Evolutionary conservation across 1,140 invertebrate species (phyloP).

Genomic region (Cyclargus thomasi): DNA sequence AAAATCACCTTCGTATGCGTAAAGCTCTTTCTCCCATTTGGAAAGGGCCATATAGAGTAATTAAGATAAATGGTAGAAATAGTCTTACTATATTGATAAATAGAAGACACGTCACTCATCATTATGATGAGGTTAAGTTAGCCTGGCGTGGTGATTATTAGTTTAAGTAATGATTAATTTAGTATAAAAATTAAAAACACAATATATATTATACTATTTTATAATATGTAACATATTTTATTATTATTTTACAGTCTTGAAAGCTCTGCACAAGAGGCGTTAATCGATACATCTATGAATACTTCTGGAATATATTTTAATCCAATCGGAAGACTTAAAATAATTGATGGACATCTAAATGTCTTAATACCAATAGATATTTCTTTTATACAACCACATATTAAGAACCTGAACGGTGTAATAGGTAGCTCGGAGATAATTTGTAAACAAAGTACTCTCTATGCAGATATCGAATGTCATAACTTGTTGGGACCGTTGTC

Average conservation of each 20-base stretch:
- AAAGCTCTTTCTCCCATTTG: neutral
- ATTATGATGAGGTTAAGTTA: conserved; percentile 7
- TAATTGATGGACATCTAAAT: conserved; percentile 6
- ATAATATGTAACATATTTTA: neutral
- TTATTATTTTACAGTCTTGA: neutral
- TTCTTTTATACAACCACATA: conserved; percentile 21
- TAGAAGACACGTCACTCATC: neutral
- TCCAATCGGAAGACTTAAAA: conserved; percentile 6
- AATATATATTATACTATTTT: neutral
- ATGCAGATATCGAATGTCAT: conserved; percentile 20
- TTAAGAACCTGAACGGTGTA: conserved; percentile 23
- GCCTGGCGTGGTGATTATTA: conserved; percentile 15
- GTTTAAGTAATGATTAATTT: neutral
- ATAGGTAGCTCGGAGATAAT: conserved; percentile 22
- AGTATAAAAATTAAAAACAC: neutral
- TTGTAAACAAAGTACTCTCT: conserved; percentile 26
- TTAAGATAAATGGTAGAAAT: conserved; percentile 1
- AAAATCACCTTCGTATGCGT: neutral
- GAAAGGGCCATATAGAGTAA: neutral
- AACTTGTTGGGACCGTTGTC: conserved; percentile 17
- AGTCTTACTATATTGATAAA: neutral
- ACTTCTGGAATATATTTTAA: conserved; percentile 11
- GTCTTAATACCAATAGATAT: conserved; percentile 16
- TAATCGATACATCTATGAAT: neutral
- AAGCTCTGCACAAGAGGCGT: neutral